Conservation (phyloP, 35 echinoderm and acorn worm species). For the Heliocidaris erythrogramma region DNA sequence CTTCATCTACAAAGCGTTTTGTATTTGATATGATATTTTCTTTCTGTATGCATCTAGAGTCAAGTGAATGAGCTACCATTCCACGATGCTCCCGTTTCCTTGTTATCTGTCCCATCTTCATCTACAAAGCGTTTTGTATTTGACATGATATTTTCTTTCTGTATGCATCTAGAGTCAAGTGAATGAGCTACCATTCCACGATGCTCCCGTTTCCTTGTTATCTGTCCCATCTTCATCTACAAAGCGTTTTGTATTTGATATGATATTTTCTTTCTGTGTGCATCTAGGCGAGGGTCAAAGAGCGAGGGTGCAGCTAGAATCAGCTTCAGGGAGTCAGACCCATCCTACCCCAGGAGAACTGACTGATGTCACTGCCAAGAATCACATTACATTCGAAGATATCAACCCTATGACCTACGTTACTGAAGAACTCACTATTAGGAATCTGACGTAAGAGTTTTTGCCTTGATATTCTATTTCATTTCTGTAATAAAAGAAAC, state of each 20-base stretch:
- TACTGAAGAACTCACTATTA: constrained; percentile 74
- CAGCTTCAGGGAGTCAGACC: constrained; percentile 74
- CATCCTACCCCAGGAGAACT: constrained; percentile 76
- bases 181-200: too few relatives aligned
- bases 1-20: too few relatives aligned
- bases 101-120: too few relatives aligned
- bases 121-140: too few relatives aligned
- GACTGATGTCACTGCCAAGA: constrained; percentile 74
- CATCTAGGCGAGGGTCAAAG: constrained; percentile 80
- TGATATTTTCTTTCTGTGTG: background rate
- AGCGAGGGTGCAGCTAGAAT: constrained; percentile 75
- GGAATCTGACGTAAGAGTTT: constrained; percentile 91
- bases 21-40: background rate
- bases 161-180: background rate
- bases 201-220: too few relatives aligned
- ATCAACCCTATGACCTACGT: constrained; percentile 92
- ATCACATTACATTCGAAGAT: constrained; percentile 82
- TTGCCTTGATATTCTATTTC: constrained; percentile 15
- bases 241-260: too few relatives aligned
- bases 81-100: too few relatives aligned
- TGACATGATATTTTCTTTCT: background rate
- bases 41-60: constrained; percentile 39
- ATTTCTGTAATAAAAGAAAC: too few relatives aligned
- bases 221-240: too few relatives aligned
- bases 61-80: too few relatives aligned